A percentile compares a stretch with the other conserved stretches of the same genome.
These are phyloP conservation scores for Trematocara macrostoma DNA, from an alignment of 2,113 vertebrate species.

Conservation along the genomic window DNA sequence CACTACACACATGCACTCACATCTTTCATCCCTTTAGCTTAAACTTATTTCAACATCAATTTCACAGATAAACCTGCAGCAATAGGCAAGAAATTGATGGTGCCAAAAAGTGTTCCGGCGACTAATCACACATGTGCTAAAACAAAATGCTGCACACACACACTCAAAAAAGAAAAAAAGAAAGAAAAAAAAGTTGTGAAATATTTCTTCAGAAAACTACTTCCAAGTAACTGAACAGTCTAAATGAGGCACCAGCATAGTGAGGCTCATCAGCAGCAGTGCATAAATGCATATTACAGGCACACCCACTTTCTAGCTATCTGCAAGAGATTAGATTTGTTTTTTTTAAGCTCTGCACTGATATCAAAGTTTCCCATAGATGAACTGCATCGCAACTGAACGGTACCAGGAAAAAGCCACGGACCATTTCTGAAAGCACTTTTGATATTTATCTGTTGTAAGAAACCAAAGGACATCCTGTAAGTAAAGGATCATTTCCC, in stretches of 20 bases:
- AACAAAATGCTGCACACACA: neutral
- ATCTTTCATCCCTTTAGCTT: neutral
- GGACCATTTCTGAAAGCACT: constrained; percentile 15
- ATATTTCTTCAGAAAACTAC: neutral
- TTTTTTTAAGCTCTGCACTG: neutral
- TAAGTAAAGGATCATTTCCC: constrained; percentile 13
- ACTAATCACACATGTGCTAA: neutral
- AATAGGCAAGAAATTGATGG: neutral
- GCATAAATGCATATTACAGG: neutral
- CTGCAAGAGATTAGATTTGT: neutral
- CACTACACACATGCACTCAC: neutral
- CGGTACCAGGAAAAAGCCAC: constrained; percentile 10
- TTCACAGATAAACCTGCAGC: constrained; percentile 19
- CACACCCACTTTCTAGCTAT: neutral
- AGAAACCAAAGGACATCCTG: constrained; percentile 29
- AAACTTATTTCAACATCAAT: constrained; percentile 20
- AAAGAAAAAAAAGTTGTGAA: neutral
- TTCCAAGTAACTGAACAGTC: neutral
- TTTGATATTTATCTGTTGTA: constrained; percentile 19
- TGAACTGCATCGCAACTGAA: neutral
- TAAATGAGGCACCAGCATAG: neutral
- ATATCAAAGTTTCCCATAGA: neutral
- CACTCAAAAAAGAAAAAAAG: fast-evolving
- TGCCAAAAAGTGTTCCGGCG: neutral
- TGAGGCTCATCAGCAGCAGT: neutral